phyloP scores from a whole-genome alignment of 2,888 invertebrate species.

The Protophormia terraenovae region DNA sequence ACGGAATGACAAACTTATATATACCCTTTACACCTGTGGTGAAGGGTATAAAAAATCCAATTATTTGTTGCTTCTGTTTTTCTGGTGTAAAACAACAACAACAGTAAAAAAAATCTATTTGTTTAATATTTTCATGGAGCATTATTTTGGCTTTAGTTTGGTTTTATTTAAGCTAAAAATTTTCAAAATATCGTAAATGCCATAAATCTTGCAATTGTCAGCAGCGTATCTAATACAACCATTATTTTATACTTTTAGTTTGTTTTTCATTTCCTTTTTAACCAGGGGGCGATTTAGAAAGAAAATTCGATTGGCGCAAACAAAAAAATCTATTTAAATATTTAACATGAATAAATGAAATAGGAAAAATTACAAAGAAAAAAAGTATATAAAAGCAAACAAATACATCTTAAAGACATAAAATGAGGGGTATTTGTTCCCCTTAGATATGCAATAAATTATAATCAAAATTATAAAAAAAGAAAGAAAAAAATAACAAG shows the following conservation, averaged over 20 bases:
- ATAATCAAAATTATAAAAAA: slow-evolving; percentile 33
- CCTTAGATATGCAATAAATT: slow-evolving; percentile 58
- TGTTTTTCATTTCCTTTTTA: slow-evolving; percentile 2
- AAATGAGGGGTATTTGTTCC: slow-evolving; percentile 13
- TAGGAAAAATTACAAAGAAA: slow-evolving; percentile 1
- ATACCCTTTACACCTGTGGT: too few relatives aligned
- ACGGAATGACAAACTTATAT: too few relatives aligned
- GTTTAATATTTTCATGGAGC: not conserved
- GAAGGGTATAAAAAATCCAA: too few relatives aligned
- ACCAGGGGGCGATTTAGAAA: not conserved
- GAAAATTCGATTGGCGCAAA: not conserved
- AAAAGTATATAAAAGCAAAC: slow-evolving; percentile 1
- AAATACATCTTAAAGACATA: not conserved
- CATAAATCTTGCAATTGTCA: slow-evolving; percentile 62
- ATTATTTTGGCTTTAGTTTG: not conserved
- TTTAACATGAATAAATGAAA: not conserved
- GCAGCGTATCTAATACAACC: slow-evolving; percentile 51
- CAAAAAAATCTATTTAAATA: slow-evolving; percentile 37
- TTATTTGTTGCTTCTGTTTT: slow-evolving; percentile 43
- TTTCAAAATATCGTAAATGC: slow-evolving; percentile 46
- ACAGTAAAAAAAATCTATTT: slow-evolving; percentile 28
- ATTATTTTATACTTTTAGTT: slow-evolving; percentile 27
- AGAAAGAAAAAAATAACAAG: not conserved
- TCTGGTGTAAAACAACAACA: too few relatives aligned
- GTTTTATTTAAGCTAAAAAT: slow-evolving; percentile 5